Percentiles rank a stretch among this genome's conserved stretches.
Evolutionary conservation across 1,140 invertebrate genomes (phyloP).

Genomic region (Coptotermes formosanus): DNA sequence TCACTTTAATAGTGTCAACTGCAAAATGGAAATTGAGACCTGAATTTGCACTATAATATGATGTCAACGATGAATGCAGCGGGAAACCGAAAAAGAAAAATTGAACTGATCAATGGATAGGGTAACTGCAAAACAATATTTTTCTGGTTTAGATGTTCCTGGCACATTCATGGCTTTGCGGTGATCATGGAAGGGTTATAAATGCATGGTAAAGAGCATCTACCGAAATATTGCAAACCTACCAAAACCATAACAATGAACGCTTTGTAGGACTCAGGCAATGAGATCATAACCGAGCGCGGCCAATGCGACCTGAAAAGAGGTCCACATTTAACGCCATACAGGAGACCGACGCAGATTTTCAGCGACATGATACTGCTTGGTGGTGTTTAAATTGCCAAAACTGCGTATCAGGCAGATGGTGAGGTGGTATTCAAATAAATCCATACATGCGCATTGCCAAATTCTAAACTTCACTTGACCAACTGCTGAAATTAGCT

Average conservation of each 20-base stretch:
- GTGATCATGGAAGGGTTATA: constrained; percentile 15
- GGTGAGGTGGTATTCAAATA: too few species aligned
- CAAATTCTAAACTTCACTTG: too few species aligned
- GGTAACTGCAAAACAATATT: not conserved
- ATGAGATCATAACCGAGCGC: not conserved
- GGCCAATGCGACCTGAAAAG: not conserved
- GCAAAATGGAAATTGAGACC: constrained; percentile 15
- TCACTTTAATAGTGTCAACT: not conserved
- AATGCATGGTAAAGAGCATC: not conserved
- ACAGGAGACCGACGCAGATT: not conserved
- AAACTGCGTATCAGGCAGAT: too few species aligned
- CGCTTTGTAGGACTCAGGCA: not conserved
- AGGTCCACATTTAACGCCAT: not conserved
- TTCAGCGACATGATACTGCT: not conserved
- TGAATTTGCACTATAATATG: constrained; percentile 10
- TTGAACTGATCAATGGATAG: not conserved
- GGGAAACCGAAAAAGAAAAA: not conserved
- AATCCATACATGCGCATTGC: too few species aligned
- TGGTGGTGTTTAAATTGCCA: too few species aligned
- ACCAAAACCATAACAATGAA: constrained; percentile 2
- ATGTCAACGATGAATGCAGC: not conserved
- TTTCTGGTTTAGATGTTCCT: not conserved
- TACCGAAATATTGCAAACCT: not conserved
- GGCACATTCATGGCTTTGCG: not conserved
- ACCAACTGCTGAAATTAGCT: too few species aligned